Conservation (phyloP, 2,797 vertebrate species). For the Heliangelus exortis region DNA sequence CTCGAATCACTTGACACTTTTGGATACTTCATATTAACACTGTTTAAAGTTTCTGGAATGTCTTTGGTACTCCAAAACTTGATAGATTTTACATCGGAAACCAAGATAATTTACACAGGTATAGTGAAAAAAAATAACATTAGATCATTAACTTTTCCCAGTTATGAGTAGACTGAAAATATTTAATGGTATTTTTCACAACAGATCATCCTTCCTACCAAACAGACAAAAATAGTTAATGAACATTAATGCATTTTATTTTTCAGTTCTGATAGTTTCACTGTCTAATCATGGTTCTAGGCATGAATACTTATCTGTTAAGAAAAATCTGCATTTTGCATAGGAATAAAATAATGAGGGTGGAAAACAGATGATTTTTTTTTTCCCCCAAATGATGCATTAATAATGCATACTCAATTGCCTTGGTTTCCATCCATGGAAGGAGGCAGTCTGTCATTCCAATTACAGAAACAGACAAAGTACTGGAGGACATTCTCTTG, state of each 20-base stretch:
- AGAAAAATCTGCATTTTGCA: background rate
- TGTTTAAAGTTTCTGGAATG: background rate
- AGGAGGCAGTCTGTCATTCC: background rate
- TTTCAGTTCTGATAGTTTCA: background rate
- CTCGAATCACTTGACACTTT: background rate
- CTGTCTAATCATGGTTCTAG: background rate
- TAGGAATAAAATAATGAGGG: background rate
- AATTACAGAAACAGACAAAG: background rate
- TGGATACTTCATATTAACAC: background rate
- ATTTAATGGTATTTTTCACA: background rate
- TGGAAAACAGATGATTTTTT: background rate
- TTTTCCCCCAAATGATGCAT: background rate
- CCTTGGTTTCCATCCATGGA: background rate
- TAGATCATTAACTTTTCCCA: background rate
- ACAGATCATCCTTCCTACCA: background rate
- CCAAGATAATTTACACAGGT: too few species aligned
- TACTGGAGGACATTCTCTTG: fast-evolving
- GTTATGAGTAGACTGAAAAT: background rate
- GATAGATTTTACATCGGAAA: background rate
- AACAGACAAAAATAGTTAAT: background rate
- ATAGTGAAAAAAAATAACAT: background rate
- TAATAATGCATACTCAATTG: background rate
- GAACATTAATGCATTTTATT: background rate
- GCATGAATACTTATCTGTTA: background rate
- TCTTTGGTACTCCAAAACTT: background rate